phyloP scores from a whole-genome alignment of 2,888 invertebrate genomes.

The Eurytoma adleriae region DNA sequence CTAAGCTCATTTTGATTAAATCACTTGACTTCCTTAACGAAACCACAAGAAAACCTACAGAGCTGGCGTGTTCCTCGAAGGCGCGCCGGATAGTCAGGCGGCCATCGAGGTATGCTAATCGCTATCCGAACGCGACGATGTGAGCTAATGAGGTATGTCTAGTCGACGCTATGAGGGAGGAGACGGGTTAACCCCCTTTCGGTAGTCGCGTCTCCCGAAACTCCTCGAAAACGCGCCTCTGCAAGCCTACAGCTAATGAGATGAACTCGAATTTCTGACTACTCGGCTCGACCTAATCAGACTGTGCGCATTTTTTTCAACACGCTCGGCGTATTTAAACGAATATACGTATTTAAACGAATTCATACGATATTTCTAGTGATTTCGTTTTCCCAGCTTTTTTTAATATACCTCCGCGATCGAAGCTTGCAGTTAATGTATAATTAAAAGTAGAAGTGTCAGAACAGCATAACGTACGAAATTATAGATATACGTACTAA shows the following conservation, averaged over 20 bases:
- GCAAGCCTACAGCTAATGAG: constrained; percentile 57
- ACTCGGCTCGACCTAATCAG: constrained; percentile 68
- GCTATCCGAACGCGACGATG: constrained; percentile 39
- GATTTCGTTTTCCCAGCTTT: not conserved
- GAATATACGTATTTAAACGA: too few species aligned
- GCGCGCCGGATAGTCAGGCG: not conserved
- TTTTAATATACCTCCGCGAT: not conserved
- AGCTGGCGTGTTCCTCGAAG: not conserved
- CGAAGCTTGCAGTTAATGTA: constrained; percentile 8
- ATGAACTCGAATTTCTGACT: constrained; percentile 67
- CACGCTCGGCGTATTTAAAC: too few species aligned
- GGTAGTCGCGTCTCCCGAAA: not conserved
- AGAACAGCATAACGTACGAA: too few species aligned
- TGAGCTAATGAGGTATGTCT: constrained; percentile 54
- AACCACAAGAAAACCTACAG: too few species aligned
- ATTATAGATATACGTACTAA: too few species aligned
- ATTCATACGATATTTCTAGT: too few species aligned
- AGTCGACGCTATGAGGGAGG: not conserved
- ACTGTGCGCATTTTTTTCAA: constrained; percentile 50
- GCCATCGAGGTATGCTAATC: constrained; percentile 31
- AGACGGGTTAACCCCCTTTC: not conserved
- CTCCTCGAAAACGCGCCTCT: not conserved
- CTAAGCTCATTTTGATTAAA: too few species aligned
- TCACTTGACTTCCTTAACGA: too few species aligned
- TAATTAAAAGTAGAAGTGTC: constrained; percentile 3